Evolutionary conservation across 2,797 vertebrate species (phyloP).

Genomic region (Epinephelus coioides): DNA sequence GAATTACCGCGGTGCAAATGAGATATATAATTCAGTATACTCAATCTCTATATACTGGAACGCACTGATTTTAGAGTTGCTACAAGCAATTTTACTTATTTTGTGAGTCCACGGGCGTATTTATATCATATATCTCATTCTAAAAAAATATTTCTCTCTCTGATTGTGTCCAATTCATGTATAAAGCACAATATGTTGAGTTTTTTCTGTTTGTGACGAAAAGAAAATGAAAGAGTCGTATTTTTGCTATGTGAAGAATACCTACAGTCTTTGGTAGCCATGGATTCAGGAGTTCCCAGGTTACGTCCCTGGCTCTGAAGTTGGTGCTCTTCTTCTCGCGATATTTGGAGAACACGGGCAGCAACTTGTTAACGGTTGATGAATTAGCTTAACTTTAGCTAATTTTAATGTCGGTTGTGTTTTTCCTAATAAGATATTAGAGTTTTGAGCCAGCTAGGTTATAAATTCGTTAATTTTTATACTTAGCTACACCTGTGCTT

Average conservation of each 20-base stretch:
- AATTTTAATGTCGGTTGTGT: too few relatives aligned
- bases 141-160: neutral
- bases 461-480: neutral
- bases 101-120: neutral
- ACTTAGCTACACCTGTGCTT: too few relatives aligned
- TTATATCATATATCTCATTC: neutral
- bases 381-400: neutral
- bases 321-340: neutral
- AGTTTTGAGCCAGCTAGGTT: neutral
- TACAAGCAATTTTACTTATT: neutral
- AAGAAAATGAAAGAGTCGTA: too few relatives aligned
- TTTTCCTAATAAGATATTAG: too few relatives aligned
- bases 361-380: too few relatives aligned
- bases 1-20: neutral
- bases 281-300: neutral
- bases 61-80: neutral
- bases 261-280: neutral
- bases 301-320: neutral
- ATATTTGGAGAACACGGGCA: constrained; percentile 2
- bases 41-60: neutral
- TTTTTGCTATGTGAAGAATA: neutral
- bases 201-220: neutral
- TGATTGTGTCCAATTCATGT: neutral
- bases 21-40: neutral
- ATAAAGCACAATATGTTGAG: neutral